These are phyloP conservation scores for Etheostoma perlongum DNA, from an alignment of 2,797 vertebrate species.

Conservation along the genomic window DNA sequence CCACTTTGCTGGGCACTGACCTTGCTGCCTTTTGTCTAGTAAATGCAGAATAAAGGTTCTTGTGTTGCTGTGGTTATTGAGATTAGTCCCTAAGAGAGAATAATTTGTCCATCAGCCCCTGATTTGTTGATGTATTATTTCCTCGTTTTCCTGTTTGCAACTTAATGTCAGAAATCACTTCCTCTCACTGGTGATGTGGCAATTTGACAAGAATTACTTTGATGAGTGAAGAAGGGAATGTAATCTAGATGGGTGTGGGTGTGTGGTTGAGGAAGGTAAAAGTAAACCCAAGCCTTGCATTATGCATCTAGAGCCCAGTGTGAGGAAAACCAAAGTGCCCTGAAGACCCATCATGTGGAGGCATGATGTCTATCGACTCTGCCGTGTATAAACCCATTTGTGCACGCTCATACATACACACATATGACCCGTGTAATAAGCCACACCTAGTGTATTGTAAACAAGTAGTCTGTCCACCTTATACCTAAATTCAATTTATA, in stretches of 20 bases:
- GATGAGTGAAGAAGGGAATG: conserved; percentile 4
- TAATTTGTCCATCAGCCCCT: conserved; percentile 54
- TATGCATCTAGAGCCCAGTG: conserved; percentile 15
- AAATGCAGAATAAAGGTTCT: conserved; percentile 56
- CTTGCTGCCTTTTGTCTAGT: conserved; percentile 37
- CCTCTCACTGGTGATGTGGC: conserved; percentile 28
- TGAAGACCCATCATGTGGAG: conserved; percentile 23
- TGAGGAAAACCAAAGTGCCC: conserved; percentile 31
- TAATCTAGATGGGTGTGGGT: background rate
- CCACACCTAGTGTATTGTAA: conserved; percentile 45
- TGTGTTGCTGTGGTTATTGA: conserved; percentile 23
- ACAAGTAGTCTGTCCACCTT: conserved; percentile 55
- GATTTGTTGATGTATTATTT: conserved; percentile 55
- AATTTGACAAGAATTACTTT: conserved; percentile 35
- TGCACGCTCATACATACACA: conserved; percentile 8
- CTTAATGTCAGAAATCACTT: conserved; percentile 39
- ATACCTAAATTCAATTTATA: conserved; percentile 62
- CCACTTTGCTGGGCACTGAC: conserved; percentile 10
- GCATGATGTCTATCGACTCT: conserved; percentile 48
- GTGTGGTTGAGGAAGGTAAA: conserved; percentile 4
- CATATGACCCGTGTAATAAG: conserved; percentile 31
- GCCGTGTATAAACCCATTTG: conserved; percentile 36
- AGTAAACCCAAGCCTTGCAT: conserved; percentile 15
- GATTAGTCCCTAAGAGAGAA: conserved; percentile 57
- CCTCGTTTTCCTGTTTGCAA: conserved; percentile 51